phyloP scores from a whole-genome alignment of 2,113 vertebrate species.

The Alligator mississippiensis region DNA sequence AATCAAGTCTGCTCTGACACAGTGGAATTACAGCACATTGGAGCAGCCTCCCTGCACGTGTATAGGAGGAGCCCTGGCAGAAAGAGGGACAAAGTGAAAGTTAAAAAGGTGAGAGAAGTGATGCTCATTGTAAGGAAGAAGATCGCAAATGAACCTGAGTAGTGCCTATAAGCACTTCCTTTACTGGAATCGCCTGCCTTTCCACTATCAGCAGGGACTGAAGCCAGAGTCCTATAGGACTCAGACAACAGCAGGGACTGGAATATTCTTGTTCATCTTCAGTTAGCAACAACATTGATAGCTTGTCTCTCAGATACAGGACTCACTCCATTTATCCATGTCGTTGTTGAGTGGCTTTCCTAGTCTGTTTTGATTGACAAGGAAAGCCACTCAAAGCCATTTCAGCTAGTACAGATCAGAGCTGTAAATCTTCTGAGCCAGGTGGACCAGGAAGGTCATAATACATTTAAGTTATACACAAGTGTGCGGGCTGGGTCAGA shows the following conservation, averaged over 20 bases:
- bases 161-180: conserved; percentile 42
- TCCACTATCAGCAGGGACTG: conserved; percentile 34
- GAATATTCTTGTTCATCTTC: conserved; percentile 24
- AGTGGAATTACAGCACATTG: too few relatives aligned
- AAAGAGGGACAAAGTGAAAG: conserved; percentile 50
- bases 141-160: conserved; percentile 50
- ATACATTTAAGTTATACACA: conserved; percentile 10
- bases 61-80: background rate
- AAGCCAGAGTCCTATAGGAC: conserved; percentile 48
- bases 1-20: too few relatives aligned
- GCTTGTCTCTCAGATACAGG: background rate
- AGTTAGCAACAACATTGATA: background rate
- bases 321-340: conserved; percentile 10
- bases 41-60: background rate
- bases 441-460: background rate
- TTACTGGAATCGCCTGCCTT: conserved; percentile 54
- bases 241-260: background rate
- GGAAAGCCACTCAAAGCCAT: background rate
- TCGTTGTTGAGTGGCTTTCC: background rate
- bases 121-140: conserved; percentile 59
- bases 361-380: conserved; percentile 2
- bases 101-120: background rate
- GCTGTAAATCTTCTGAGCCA: conserved; percentile 30
- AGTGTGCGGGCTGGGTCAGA: too few relatives aligned
- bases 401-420: background rate